Base-by-base conservation (phyloP, 2,888 invertebrate genomes). In the Morinoia aosen region DNA sequence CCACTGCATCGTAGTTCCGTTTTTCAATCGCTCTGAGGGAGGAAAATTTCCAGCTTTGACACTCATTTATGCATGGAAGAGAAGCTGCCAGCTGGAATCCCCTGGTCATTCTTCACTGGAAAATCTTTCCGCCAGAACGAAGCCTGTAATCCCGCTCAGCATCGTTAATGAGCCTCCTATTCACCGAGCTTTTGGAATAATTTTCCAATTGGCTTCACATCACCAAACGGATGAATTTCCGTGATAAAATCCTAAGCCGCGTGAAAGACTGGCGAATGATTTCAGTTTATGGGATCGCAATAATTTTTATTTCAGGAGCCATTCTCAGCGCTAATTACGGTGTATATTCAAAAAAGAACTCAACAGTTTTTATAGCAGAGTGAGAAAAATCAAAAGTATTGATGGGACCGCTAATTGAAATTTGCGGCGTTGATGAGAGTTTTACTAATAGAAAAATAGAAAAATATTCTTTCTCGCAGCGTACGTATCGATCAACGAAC, bases 21-120 rank as follows among this genome's bases (percentile, higher is more conserved):
- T 93, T 93, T 93, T 93, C 57, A 93, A 93, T 93, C 48, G 93
- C n/a, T 48, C 40, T 11, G 57, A 57, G 57, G 57, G 93, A 39
- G 56, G 48, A 57, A 57, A 93, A 93, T 93, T 93, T 93, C 57
- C 58, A 57, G 58, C 93, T 93, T 93, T 57, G 93, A 56, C 57
- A 57, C 93, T 93, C 93, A 93, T 93, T 93, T 57, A 93, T 93
- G 93, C 93, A 93, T 56, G 93, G 93, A 56, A 93, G n/a, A 57
- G 93, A 93, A 39, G 56, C 93, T 93, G 57, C 57, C 93, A 57
- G 56, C 93, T 93, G 93, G 93, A 33, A 57, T 93, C 93, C 93
- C 56, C 57, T 93, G 93, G 93, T 57, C 93, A 93, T 93, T 93
- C 57, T 57, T 93, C 93, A 93, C 93, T 93, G 58, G 93, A 93